Evolutionary conservation across 1,140 invertebrate genomes (phyloP), one percentile per base, ranked within the genome.

Genomic region (Acromyrmex heyeri): DNA sequence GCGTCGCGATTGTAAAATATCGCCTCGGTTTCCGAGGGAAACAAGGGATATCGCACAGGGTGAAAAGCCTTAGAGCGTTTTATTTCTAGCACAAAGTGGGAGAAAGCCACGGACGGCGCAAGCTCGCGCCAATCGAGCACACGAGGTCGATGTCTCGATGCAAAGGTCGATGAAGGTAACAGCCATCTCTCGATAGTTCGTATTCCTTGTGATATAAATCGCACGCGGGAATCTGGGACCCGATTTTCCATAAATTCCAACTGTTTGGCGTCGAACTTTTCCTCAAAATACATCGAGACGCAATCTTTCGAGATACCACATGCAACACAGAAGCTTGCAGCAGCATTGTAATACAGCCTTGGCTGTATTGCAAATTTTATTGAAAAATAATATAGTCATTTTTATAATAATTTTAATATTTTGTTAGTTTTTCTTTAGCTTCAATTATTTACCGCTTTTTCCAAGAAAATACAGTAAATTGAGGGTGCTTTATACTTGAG

Each of bases 161-260:
- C 16, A 3, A 24, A 59, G 67, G 34, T 82, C 67, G 69, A 83
- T 21, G 8, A 21, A 12, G 8, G 24, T 21, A 69, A 18, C 69
- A 12, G 24, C 27, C 18, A 48, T 12, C 75, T 81, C 48, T 85
- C 57, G 86, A 88, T 75, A 82, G 70, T 88, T 85, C 76, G 69
- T 69, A 24, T 18, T 16, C 14, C 6, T 44, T 3, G 55, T 73
- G 38, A 75, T 75, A 83, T 73, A 73, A 83, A 61, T 73, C 18
- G 38, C 79, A 50, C 38, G 69, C 27, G 79, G 55, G 24, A 73
- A 62, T 59, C 69, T 16, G n/a, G 24, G 18, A 44, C 24, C 0
- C 21, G 21, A 38, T 6, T 69, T 24, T 18, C 38, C 65, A 72
- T 82, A 57, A 81, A 81, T 81, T 24, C 16, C 16, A 12, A 55